Evolutionary conservation across 2,888 invertebrate species (phyloP), one percentile per base, ranked within the genome.

Genomic region (Nomada lathburiana): DNA sequence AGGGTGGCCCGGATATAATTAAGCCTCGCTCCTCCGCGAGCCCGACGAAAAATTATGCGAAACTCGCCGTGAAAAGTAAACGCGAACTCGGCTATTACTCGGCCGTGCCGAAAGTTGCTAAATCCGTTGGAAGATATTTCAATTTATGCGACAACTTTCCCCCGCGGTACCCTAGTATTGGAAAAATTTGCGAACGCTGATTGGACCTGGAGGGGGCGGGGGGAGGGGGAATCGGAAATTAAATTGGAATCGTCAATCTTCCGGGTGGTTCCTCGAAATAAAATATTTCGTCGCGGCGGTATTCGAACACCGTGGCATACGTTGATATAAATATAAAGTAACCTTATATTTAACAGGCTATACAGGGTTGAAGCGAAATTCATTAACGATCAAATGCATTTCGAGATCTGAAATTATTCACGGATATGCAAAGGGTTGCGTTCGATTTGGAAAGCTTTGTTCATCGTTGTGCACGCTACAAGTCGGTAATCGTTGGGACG

Each of bases 401-500:
- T 50, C 50, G 50, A 13, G 2, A 10, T 29, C 50, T 10, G 23
- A 11, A 18, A 18, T 9, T 36, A 5, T 36, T 36, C 36, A 5
- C 5, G 0, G 7, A 36, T 0, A 7, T 5, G 36, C 36, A 1
- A 36, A 7, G 36, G 36, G 36, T 36, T 5, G 36, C 36, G 36
- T 36, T 36, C 36, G 7, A 7, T 36, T 36, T 0, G 36, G 36
- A 1, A 7, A 5, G 1, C 36, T 53, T 4, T 11, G 23, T 1
- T 2, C 20, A 1, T 3, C 18, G 52, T 57, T 52, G 36, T 42
- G 18, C 26, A 4, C 2, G 44, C 13, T 2, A 13, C 0, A 26
- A 29, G 82, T 76, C 76, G 75, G 59, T 81, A 72, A 72, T 42
- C 4, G 2, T 0, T 5, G 18, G 18, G 52, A 60, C 62, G 52